These are phyloP conservation scores for Capreolus pygargus DNA, from an alignment of 2,113 vertebrate genomes.

Conservation along the genomic window DNA sequence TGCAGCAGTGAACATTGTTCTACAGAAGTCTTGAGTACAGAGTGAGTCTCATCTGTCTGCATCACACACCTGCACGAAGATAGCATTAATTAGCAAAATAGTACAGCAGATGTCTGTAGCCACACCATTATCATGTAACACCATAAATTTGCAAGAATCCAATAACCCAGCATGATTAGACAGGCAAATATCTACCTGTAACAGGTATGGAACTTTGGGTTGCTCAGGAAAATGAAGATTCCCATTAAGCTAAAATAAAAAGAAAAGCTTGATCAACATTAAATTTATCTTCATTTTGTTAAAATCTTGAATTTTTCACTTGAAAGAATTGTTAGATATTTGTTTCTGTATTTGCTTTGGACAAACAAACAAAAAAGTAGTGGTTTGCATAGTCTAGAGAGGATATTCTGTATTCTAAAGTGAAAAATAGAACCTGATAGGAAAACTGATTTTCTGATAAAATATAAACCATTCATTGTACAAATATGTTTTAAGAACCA, in stretches of 20 bases:
- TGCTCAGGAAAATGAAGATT: slow-evolving; percentile 37
- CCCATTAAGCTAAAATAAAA: background rate
- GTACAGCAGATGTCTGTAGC: background rate
- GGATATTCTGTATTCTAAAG: background rate
- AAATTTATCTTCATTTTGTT: background rate
- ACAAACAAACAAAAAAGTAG: background rate
- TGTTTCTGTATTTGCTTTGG: background rate
- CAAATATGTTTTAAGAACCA: background rate
- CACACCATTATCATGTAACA: background rate
- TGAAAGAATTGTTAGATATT: background rate
- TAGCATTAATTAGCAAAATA: background rate
- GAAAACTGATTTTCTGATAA: background rate
- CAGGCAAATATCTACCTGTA: background rate
- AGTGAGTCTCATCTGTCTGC: background rate
- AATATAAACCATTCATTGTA: background rate
- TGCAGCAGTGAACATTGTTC: background rate
- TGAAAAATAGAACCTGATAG: background rate
- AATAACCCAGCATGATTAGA: background rate
- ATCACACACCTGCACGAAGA: background rate
- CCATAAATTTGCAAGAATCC: background rate
- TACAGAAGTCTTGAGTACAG: background rate
- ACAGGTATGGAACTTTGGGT: background rate
- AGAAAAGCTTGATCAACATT: background rate
- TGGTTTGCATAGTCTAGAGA: background rate
- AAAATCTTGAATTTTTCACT: slow-evolving; percentile 12